Conservation (phyloP, 2,888 invertebrate genomes). For the Physocephala rufipes region DNA sequence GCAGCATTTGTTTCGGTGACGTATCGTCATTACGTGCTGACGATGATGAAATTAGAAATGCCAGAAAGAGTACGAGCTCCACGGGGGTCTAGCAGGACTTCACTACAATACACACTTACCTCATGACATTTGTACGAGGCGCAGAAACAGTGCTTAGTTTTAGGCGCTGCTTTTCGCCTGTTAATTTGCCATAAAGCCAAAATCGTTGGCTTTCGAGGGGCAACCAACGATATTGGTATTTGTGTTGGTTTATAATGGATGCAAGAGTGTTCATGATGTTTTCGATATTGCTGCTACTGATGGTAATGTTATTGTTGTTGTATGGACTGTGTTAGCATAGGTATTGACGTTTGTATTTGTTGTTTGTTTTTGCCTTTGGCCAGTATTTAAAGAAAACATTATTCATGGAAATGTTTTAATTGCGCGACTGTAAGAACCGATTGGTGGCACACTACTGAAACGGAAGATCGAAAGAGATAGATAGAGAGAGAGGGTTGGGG, state of each 20-base stretch:
- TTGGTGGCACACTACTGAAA: too few relatives aligned
- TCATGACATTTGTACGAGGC: not conserved
- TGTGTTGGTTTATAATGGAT: too few relatives aligned
- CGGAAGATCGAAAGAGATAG: too few relatives aligned
- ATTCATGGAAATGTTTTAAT: too few relatives aligned
- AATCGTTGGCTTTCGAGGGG: not conserved
- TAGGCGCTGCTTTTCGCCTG: slow-evolving; percentile 38
- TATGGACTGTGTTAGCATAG: not conserved
- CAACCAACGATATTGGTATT: not conserved
- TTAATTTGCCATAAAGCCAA: slow-evolving; percentile 38
- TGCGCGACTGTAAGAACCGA: too few relatives aligned
- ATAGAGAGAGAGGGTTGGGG: too few relatives aligned
- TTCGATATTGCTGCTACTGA: not conserved
- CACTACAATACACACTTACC: not conserved
- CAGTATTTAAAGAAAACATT: not conserved
- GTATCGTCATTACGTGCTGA: slow-evolving; percentile 30
- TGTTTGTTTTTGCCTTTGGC: too few relatives aligned
- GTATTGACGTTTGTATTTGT: too few relatives aligned
- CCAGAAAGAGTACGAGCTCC: not conserved
- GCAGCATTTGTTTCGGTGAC: slow-evolving; percentile 5
- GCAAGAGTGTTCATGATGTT: not conserved
- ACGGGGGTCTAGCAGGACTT: not conserved
- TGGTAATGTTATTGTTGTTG: not conserved
- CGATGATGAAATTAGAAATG: slow-evolving; percentile 27
- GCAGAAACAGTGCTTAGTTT: slow-evolving; percentile 38